Evolutionary conservation across 2,113 vertebrate genomes (phyloP).

Genomic region (Pelvicachromis taeniatus): DNA sequence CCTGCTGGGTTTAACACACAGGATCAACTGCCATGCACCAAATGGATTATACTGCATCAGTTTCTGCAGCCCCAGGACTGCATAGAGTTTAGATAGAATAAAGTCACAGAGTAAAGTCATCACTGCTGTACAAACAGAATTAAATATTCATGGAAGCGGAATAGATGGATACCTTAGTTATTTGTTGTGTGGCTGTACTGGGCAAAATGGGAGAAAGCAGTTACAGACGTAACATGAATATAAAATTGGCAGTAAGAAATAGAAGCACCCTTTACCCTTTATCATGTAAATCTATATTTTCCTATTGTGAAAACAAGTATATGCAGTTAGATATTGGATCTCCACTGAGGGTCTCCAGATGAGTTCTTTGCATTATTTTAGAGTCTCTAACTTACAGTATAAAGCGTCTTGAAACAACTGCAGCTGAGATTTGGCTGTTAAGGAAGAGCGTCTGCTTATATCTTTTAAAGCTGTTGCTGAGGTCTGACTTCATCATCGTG

Average conservation of each 20-base stretch:
- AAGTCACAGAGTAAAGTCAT: constrained; percentile 15
- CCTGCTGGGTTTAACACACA: background rate
- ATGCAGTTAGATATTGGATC: background rate
- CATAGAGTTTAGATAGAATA: background rate
- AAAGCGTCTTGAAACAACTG: background rate
- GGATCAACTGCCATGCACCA: constrained; percentile 1
- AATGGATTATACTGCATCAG: background rate
- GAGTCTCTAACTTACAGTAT: background rate
- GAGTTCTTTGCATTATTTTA: background rate
- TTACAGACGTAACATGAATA: background rate
- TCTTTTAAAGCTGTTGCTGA: background rate
- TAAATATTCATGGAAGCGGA: constrained; percentile 34
- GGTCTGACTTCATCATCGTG: background rate
- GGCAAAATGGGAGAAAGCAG: background rate
- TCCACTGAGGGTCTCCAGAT: background rate
- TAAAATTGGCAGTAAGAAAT: background rate
- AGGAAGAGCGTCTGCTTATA: background rate
- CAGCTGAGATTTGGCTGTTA: background rate
- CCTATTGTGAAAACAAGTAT: background rate
- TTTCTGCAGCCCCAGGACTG: background rate
- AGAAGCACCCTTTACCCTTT: background rate
- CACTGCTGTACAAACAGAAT: constrained; percentile 34
- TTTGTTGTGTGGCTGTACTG: background rate
- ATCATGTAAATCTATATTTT: background rate
- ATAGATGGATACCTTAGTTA: background rate